Evolutionary conservation across 2,888 invertebrate genomes (phyloP), one percentile per base, ranked within the genome.

Genomic region (Acrocera orbiculus): DNA sequence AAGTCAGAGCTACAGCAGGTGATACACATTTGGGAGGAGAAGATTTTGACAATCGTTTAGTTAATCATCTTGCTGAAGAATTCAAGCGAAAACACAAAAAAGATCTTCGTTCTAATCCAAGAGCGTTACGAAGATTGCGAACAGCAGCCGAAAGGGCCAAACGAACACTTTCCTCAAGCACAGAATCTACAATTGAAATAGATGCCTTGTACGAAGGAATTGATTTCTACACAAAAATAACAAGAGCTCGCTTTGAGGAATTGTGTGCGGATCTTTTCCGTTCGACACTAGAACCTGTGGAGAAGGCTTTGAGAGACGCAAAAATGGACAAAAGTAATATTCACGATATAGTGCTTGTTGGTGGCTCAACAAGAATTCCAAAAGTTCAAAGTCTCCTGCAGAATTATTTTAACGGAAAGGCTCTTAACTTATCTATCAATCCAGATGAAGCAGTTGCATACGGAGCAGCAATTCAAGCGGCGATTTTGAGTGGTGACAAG

Each of bases 31-130:
- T 86, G 61, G 86, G 85, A 47, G 86, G 86, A 40, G 85, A 86
- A 62, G 86, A 87, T 62, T 82, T 81, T 46, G 86, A 87, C 25
- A 82, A 80, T 60, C 66, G 82, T 15, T 74, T 86, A 72, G 81
- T 85, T 13, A 76, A 73, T 50, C 80, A 83, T 60, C 79, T 85
- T 45, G 74, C 77, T 4, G 74, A 81, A 48, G 83, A 83, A 56
- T 79, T 90, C 70, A 73, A 87, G 67, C 66, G 74, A 16, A 76
- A 76, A 49, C 70, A 62, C 61, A 69, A 66, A 46, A 76, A 76
- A 53, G 76, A 80, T 47, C 44, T 80, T 40, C 50, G 61, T 15
- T 50, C 51, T 16, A 76, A 74, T 52, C 63, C 72, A 9, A 62
- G 76, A 42, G 72, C 37, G 10, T 50, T 77, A 29, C 59, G 76